Percentiles rank a stretch among this genome's conserved stretches.
Conservation (phyloP, 1,140 invertebrate genomes). For the Trichonephila inaurata region DNA sequence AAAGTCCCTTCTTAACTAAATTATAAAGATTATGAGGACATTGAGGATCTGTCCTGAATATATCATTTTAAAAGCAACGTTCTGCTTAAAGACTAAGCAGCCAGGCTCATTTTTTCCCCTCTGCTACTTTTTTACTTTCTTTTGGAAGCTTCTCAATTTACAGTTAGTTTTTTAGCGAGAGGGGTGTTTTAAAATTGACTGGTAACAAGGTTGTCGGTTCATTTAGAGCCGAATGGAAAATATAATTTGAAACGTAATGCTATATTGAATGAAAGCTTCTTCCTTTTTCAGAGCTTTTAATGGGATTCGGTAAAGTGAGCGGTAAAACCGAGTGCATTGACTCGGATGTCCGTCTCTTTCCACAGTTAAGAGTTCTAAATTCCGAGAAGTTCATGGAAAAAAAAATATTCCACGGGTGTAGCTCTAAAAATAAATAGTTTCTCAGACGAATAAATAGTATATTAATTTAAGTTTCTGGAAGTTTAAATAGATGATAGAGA, state of each 20-base stretch:
- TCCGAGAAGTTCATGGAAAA: no score
- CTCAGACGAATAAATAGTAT: no score
- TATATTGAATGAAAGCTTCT: neutral
- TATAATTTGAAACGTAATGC: conserved; percentile 32
- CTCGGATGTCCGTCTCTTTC: neutral
- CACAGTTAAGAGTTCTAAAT: neutral
- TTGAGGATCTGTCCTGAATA: neutral
- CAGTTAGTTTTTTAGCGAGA: neutral
- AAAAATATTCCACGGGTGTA: no score
- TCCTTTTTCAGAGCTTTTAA: neutral
- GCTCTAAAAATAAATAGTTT: no score
- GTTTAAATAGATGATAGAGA: no score
- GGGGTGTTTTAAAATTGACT: conserved; percentile 33
- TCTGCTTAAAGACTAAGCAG: neutral
- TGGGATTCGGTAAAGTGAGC: neutral
- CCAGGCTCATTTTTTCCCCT: conserved; percentile 2
- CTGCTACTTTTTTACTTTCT: neutral
- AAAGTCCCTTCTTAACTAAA: conserved; percentile 25
- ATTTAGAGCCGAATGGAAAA: conserved; percentile 4
- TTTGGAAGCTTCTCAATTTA: neutral
- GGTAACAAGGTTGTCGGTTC: conserved; percentile 21
- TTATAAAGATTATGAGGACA: conserved; percentile 49
- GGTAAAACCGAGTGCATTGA: neutral
- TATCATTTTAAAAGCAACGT: conserved; percentile 14
- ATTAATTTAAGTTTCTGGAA: no score